phyloP scores from a whole-genome alignment of 2,797 vertebrate genomes.

The Enteromius viviparus region DNA sequence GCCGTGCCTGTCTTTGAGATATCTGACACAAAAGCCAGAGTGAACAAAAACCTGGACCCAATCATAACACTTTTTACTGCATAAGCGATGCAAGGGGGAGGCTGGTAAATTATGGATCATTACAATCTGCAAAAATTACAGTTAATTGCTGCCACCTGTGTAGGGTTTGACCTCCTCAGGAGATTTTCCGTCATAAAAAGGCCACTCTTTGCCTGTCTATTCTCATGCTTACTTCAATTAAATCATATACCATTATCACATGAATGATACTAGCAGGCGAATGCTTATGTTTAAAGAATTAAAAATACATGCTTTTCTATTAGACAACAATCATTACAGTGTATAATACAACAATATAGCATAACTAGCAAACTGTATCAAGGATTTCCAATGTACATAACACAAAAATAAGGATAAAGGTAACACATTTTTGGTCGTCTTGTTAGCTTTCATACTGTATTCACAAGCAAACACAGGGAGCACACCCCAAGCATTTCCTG shows the following conservation, averaged over 20 bases:
- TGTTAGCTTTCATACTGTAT: not conserved
- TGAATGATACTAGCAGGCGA: not conserved
- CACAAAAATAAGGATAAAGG: not conserved
- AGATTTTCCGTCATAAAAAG: constrained; percentile 82
- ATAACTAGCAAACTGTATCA: not conserved
- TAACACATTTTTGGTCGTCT: not conserved
- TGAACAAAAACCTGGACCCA: constrained; percentile 74
- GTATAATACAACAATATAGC: not conserved
- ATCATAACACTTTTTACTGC: constrained; percentile 77
- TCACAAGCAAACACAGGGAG: not conserved
- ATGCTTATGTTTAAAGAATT: not conserved
- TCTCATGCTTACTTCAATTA: constrained; percentile 43
- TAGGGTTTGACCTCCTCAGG: constrained; percentile 82
- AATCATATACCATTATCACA: not conserved
- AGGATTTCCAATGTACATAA: not conserved
- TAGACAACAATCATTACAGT: not conserved
- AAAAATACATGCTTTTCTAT: not conserved
- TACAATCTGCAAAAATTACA: constrained; percentile 87
- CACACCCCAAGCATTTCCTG: not conserved
- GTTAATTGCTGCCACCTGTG: constrained; percentile 91
- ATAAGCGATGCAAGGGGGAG: constrained; percentile 70
- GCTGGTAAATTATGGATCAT: constrained; percentile 87
- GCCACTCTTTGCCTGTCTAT: constrained; percentile 66
- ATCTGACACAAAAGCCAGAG: constrained; percentile 73
- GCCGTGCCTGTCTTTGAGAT: constrained; percentile 64